Conservation (phyloP, 2,888 invertebrate genomes). For the Disparrhopalites patrizii region DNA sequence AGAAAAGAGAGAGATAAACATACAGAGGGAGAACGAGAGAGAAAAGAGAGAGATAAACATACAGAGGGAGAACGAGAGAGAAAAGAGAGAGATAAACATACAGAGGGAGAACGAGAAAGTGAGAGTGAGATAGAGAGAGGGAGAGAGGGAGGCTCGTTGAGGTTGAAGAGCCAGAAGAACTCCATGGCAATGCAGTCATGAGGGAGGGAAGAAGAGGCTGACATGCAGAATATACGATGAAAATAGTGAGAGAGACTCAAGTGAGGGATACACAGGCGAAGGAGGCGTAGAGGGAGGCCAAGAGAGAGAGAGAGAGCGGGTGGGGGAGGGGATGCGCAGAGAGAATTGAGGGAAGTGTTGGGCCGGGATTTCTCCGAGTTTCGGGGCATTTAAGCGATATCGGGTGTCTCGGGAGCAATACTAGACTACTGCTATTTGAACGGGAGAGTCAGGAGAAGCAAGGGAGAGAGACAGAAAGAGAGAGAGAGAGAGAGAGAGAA, state of each 20-base stretch:
- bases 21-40: conserved; percentile 18
- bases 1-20: too few species aligned
- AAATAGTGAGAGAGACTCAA: too few species aligned
- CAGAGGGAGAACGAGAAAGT: background rate
- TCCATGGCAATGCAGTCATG: too few species aligned
- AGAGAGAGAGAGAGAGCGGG: background rate
- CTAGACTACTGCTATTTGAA: conserved; percentile 31
- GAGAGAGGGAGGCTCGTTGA: background rate
- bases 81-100: background rate
- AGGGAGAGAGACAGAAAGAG: background rate
- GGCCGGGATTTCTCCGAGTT: conserved; percentile 19
- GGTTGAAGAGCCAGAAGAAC: too few species aligned
- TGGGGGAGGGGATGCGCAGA: conserved; percentile 6
- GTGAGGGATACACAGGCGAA: background rate
- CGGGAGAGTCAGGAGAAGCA: too few species aligned
- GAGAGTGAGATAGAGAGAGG: background rate
- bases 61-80: background rate
- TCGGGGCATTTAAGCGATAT: conserved; percentile 35
- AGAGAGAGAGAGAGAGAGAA: background rate
- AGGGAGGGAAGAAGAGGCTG: conserved; percentile 5
- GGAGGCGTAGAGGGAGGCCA: too few species aligned
- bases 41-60: background rate
- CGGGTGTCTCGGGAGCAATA: conserved; percentile 37
- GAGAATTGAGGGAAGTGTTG: background rate
- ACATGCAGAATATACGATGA: background rate